Percentiles rank a stretch among this genome's conserved stretches.
These are phyloP conservation scores for Phalacrocorax aristotelis DNA, from an alignment of 2,113 vertebrate genomes.

Conservation along the genomic window DNA sequence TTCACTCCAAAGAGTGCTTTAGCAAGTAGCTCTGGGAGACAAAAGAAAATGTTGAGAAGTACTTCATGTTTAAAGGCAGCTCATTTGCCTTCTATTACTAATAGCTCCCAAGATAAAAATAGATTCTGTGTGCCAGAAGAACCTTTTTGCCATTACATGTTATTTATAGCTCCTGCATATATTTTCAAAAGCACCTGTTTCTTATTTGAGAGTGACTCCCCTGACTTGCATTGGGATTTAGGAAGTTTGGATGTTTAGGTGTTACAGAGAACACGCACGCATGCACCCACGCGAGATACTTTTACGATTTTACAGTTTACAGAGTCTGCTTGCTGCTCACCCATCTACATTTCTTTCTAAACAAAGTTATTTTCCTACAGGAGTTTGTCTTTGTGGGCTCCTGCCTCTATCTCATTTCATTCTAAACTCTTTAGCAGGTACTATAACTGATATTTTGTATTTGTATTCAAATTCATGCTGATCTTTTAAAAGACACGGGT, in stretches of 20 bases:
- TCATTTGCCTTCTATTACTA: background rate
- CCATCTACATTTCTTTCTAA: background rate
- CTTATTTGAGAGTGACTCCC: background rate
- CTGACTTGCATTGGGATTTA: background rate
- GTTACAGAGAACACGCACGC: background rate
- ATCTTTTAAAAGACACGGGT: background rate
- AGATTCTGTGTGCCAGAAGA: background rate
- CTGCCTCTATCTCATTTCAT: background rate
- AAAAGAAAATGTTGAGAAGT: background rate
- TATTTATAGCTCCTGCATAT: background rate
- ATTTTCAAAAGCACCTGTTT: background rate
- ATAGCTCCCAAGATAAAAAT: background rate
- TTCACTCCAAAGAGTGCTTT: background rate
- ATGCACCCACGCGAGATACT: background rate
- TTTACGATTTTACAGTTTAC: background rate
- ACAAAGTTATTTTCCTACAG: background rate
- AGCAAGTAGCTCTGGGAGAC: background rate
- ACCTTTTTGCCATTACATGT: background rate
- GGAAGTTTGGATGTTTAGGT: background rate
- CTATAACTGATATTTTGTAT: background rate
- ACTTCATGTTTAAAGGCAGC: background rate
- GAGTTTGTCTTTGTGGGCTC: background rate
- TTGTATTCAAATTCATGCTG: background rate
- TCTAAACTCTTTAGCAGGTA: background rate
- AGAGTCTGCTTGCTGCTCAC: background rate